phyloP scores from a whole-genome alignment of 1,140 invertebrate species.

The Tetramorium simillimum region DNA sequence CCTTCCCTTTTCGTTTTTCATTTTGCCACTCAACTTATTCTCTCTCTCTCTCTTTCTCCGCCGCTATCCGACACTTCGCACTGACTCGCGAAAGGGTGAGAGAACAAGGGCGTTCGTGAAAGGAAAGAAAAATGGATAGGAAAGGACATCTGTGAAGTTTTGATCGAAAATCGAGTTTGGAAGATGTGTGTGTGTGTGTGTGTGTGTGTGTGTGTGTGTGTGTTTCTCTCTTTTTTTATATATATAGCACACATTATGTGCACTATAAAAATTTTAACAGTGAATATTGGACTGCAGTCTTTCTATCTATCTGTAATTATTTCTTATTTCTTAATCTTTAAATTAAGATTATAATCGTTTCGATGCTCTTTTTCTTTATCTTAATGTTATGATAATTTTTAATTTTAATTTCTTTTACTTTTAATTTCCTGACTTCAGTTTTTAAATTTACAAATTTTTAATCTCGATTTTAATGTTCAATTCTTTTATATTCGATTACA shows the following conservation, averaged over 20 bases:
- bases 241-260: no score
- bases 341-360: neutral
- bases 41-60: conserved; percentile 44
- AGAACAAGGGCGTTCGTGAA: neutral
- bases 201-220: no score
- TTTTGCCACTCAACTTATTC: neutral
- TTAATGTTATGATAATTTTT: neutral
- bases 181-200: no score
- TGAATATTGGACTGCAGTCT: neutral
- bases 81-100: neutral
- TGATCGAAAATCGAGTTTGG: neutral
- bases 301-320: neutral
- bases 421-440: neutral
- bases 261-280: no score
- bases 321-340: neutral
- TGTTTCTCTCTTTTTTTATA: neutral
- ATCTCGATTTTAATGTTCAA: neutral
- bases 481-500: no score
- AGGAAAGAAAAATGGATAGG: neutral
- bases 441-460: neutral
- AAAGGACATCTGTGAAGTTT: neutral
- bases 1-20: neutral
- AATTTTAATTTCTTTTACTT: neutral
- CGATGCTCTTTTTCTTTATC: neutral
- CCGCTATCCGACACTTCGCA: neutral